phyloP scores from a whole-genome alignment of 1,140 invertebrate species.

The Drosophila azteca region DNA sequence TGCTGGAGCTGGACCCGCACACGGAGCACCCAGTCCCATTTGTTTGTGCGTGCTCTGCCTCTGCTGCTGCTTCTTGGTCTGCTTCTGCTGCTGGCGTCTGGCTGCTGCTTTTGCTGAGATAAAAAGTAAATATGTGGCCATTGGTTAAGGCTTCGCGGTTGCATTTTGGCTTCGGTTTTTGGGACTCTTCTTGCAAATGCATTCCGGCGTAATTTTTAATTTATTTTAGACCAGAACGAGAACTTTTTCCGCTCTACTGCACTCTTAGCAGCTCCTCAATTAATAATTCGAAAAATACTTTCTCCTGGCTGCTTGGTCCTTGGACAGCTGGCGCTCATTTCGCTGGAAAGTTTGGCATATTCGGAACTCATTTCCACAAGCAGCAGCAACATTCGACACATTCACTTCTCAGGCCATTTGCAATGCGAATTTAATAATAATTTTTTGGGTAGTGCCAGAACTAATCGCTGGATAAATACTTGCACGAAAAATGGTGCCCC shows the following conservation, averaged over 20 bases:
- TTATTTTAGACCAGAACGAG: slow-evolving; percentile 43
- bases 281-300: slow-evolving; percentile 29
- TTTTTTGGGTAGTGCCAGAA: slow-evolving; percentile 23
- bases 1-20: background rate
- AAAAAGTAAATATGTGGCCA: slow-evolving; percentile 81
- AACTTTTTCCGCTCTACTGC: slow-evolving; percentile 14
- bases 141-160: slow-evolving; percentile 66
- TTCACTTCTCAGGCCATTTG: slow-evolving; percentile 14
- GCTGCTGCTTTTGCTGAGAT: slow-evolving; percentile 59
- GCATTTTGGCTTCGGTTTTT: slow-evolving; percentile 43
- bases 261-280: slow-evolving; percentile 17
- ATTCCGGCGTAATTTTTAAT: slow-evolving; percentile 76
- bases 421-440: slow-evolving; percentile 46
- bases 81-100: slow-evolving; percentile 31
- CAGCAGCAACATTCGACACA: slow-evolving; percentile 20
- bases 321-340: slow-evolving; percentile 9
- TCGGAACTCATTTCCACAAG: slow-evolving; percentile 54
- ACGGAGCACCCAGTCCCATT: slow-evolving; percentile 29
- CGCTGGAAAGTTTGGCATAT: slow-evolving; percentile 47
- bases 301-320: background rate
- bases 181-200: slow-evolving; percentile 23
- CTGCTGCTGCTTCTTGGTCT: slow-evolving; percentile 21
- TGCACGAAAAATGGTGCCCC: slow-evolving; percentile 28
- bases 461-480: slow-evolving; percentile 68
- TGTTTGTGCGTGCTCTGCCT: slow-evolving; percentile 64